Conservation (phyloP, 2,888 invertebrate species). For the Drosophila anceps region DNA sequence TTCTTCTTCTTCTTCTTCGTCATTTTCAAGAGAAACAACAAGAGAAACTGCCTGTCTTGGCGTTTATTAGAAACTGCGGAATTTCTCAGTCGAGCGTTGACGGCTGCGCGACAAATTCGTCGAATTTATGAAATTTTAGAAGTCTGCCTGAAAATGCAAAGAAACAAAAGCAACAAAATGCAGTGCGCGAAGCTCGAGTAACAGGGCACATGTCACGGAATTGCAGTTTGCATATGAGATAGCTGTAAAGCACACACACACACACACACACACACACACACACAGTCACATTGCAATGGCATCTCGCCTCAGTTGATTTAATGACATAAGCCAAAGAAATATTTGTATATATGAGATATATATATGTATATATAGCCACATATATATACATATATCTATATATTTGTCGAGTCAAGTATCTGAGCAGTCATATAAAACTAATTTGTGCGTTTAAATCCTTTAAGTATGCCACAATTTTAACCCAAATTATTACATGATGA, state of each 20-base stretch:
- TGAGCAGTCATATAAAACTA: background rate
- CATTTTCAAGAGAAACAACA: constrained; percentile 24
- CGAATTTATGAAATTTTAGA: constrained; percentile 82
- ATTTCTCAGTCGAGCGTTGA: constrained; percentile 57
- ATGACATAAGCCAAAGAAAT: constrained; percentile 37
- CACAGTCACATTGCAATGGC: constrained; percentile 17
- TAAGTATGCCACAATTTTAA: constrained; percentile 30
- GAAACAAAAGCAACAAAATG: constrained; percentile 3
- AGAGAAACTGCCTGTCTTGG: constrained; percentile 60
- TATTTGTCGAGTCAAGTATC: background rate
- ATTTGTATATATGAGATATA: background rate
- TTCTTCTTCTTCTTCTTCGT: background rate
- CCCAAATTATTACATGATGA: too few relatives aligned
- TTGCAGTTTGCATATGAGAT: constrained; percentile 62
- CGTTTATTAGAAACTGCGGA: constrained; percentile 68
- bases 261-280: constrained; percentile 20
- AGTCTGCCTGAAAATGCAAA: constrained; percentile 32
- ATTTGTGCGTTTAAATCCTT: constrained; percentile 10
- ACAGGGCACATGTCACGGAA: constrained; percentile 75
- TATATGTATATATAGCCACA: background rate
- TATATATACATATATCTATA: background rate
- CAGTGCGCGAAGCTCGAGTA: constrained; percentile 53
- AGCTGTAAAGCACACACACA: constrained; percentile 11
- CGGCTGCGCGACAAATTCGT: constrained; percentile 71
- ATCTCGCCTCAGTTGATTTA: constrained; percentile 38